Evolutionary conservation across 1,140 invertebrate genomes (phyloP).

Genomic region (Araneus ventricosus): DNA sequence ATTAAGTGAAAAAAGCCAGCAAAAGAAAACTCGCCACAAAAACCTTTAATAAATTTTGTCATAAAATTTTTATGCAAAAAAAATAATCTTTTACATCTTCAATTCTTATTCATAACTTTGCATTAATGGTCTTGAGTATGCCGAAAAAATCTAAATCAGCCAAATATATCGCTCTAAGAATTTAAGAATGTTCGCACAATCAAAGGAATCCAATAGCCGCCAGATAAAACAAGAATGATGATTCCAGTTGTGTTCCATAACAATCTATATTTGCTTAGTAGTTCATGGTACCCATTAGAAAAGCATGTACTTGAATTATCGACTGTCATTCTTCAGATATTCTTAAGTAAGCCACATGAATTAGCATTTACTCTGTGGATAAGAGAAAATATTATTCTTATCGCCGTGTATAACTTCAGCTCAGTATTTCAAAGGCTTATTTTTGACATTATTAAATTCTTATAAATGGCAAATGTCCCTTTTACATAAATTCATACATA

Average conservation of each 20-base stretch:
- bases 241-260: neutral
- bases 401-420: neutral
- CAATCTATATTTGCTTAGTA: neutral
- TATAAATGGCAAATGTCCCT: neutral
- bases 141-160: too few relatives aligned
- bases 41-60: too few relatives aligned
- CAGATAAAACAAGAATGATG: neutral
- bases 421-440: neutral
- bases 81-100: too few relatives aligned
- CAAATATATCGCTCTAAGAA: neutral
- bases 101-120: too few relatives aligned
- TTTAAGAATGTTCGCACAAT: neutral
- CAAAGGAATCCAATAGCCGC: neutral
- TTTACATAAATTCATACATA: neutral
- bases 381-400: neutral
- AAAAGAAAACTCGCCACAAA: too few relatives aligned
- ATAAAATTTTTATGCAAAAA: too few relatives aligned
- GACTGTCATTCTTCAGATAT: neutral
- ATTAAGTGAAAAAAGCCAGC: too few relatives aligned
- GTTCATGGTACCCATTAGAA: neutral
- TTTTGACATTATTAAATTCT: neutral
- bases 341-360: neutral
- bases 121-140: too few relatives aligned
- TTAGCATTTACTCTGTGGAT: neutral
- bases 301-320: neutral